Evolutionary conservation across 2,113 vertebrate species (phyloP).

Genomic region (Isurus oxyrinchus): DNA sequence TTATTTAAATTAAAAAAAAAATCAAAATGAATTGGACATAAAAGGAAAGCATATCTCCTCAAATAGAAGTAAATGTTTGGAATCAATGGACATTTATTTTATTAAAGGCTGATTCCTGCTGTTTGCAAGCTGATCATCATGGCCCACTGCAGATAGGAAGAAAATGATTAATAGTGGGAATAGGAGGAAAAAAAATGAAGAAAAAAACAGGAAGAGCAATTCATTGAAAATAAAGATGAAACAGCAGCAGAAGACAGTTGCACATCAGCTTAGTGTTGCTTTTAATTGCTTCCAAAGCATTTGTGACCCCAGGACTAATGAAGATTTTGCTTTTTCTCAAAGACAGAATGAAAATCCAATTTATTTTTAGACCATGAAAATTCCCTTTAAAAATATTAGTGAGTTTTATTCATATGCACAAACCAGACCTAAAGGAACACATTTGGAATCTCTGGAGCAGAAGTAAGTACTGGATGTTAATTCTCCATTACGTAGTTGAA

Average conservation of each 20-base stretch:
- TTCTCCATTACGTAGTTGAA: background rate
- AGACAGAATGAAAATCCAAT: background rate
- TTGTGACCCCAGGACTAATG: background rate
- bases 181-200: background rate
- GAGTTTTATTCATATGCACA: background rate
- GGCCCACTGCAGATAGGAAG: background rate
- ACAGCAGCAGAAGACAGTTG: background rate
- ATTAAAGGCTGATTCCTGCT: constrained; percentile 1
- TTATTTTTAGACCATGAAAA: background rate
- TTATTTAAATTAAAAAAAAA: background rate
- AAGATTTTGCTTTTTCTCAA: background rate
- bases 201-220: background rate
- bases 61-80: background rate
- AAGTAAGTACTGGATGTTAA: background rate
- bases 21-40: background rate
- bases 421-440: background rate
- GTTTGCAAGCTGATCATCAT: background rate
- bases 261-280: background rate
- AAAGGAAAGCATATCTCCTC: background rate
- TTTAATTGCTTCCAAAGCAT: background rate
- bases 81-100: background rate
- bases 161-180: constrained; percentile 8
- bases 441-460: background rate
- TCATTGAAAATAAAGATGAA: constrained; percentile 11
- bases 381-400: background rate